These are phyloP conservation scores for Hydrophis major DNA, from an alignment of 2,797 vertebrate genomes.

Conservation along the genomic window DNA sequence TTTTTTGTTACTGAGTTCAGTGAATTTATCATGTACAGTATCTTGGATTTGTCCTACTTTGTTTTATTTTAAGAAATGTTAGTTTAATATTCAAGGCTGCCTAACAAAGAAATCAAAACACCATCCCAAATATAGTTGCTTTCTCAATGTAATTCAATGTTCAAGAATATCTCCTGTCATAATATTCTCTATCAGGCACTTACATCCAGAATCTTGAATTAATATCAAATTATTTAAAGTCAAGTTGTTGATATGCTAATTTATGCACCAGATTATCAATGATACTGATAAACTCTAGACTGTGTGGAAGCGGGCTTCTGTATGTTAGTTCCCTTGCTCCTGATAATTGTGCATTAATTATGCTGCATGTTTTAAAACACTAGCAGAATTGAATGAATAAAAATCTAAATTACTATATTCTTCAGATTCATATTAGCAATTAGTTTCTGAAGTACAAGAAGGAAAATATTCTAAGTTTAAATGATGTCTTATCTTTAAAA, in stretches of 20 bases:
- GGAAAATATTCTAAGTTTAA: background rate
- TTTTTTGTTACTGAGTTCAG: background rate
- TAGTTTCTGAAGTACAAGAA: background rate
- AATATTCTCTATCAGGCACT: background rate
- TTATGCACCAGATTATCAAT: background rate
- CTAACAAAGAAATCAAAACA: background rate
- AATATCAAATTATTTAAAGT: background rate
- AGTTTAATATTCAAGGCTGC: background rate
- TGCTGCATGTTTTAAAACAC: background rate
- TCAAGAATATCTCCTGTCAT: background rate
- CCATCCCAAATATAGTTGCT: background rate
- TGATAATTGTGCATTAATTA: background rate
- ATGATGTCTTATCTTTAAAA: slow-evolving; percentile 61
- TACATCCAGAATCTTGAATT: background rate
- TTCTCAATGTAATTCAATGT: background rate
- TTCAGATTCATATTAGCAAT: background rate
- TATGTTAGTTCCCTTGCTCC: background rate
- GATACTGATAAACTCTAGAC: background rate
- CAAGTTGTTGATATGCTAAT: background rate
- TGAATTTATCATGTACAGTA: background rate
- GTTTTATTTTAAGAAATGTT: background rate
- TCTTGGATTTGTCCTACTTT: background rate
- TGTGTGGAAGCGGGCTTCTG: background rate
- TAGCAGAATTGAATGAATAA: background rate
- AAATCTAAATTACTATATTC: background rate